Evolutionary conservation across 2,888 invertebrate species (phyloP), one percentile per base, ranked within the genome.

Genomic region (Phasia obesa): DNA sequence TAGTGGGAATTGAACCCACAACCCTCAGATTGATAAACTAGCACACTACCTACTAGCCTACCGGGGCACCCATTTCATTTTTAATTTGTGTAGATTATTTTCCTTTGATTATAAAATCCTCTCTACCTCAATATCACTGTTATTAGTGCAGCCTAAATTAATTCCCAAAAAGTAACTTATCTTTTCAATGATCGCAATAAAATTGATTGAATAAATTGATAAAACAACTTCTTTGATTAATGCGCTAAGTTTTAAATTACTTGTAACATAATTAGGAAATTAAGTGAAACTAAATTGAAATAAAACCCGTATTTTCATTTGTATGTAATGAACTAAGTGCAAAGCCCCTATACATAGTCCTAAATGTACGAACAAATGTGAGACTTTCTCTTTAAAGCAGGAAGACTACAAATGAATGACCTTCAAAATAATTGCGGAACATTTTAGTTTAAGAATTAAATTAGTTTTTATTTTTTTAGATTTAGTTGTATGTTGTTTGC

Each of bases 381-480:
- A 57, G 15, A 75, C 65, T 76, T 67, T 67, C 75, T 76, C 23
- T 35, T 55, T 7, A 17, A 13, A 27, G 17, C 17, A 25, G 35
- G 13, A 51, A 44, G 17, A 15, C 49, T 42, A 51, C 23, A 67
- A 53, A 47, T 73, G 65, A 53, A 47, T 73, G 65, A 67, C 73
- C 71, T 67, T 67, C 73, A 59, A 44, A 67, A 31, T 31, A 71
- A 59, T 65, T 51, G 53, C 21, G 49, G 51, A 35, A 23, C 53
- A n/a, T 64, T 74, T 73, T 15, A 57, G 21, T 55, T n/a, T 1
- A 44, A 21, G 19, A 19, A 51, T n/a, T 17, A 2, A n/a, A n/a
- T n/a, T n/a, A n/a, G n/a, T n/a, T n/a, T n/a, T n/a, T n/a, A n/a
- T 9, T 15, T 5, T 35, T 13, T 53, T 38, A 59, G 25, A 6